Conservation (phyloP, 1,140 invertebrate genomes). For the Hyles vespertilio region DNA sequence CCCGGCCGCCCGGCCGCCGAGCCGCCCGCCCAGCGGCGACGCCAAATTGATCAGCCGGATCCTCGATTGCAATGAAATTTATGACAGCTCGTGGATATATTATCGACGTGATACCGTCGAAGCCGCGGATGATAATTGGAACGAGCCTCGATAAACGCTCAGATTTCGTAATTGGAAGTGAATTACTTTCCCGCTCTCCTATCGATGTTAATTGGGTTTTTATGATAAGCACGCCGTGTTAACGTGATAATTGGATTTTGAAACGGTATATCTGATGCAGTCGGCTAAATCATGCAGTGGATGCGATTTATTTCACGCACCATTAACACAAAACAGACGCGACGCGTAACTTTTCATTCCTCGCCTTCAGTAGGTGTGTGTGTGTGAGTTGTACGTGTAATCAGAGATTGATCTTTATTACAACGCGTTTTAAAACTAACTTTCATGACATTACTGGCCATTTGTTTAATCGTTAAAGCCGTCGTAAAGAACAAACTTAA, state of each 20-base stretch:
- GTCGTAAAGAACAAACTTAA: no score
- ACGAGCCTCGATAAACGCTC: constrained; percentile 26
- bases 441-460: no score
- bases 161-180: constrained; percentile 27
- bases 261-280: background rate
- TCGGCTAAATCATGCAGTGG: background rate
- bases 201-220: constrained; percentile 4
- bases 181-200: constrained; percentile 11
- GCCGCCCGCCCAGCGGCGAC: constrained; percentile 18
- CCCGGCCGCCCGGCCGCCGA: constrained; percentile 21
- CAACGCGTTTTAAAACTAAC: no score
- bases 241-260: constrained; percentile 7
- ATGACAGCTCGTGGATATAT: constrained; percentile 63
- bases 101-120: constrained; percentile 47
- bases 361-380: no score
- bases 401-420: no score
- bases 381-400: no score
- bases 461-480: no score
- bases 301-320: background rate
- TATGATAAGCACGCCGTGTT: constrained; percentile 1
- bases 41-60: constrained; percentile 63
- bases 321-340: no score
- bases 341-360: no score
- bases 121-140: constrained; percentile 18
- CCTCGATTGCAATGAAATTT: constrained; percentile 69